Evolutionary conservation across 2,888 invertebrate species (phyloP).

Genomic region (Auanema freiburgensis): DNA sequence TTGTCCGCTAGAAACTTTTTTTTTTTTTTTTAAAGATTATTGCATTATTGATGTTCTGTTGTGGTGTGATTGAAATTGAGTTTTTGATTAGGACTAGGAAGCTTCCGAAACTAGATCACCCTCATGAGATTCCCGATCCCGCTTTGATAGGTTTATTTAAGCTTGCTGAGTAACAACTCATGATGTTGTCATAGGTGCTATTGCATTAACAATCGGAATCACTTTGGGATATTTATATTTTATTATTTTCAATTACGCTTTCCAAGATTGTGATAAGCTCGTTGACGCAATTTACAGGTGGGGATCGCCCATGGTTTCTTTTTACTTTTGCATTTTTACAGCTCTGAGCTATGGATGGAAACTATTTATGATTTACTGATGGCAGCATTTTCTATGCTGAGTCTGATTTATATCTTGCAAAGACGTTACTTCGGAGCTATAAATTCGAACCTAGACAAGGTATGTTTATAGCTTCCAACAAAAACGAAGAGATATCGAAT

Average conservation of each 20-base stretch:
- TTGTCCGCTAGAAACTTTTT: background rate
- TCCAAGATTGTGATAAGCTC: conserved; percentile 50
- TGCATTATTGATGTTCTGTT: conserved; percentile 52
- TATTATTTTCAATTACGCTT: conserved; percentile 56
- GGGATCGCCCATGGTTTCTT: background rate
- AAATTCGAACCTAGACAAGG: conserved; percentile 53
- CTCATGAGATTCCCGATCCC: conserved; percentile 58
- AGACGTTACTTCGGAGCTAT: conserved; percentile 60
- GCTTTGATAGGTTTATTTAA: conserved; percentile 44
- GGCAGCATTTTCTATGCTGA: conserved; percentile 54
- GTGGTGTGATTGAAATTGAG: conserved; percentile 52
- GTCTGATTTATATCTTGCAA: conserved; percentile 59
- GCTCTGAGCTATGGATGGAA: conserved; percentile 53
- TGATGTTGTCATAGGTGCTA: conserved; percentile 32
- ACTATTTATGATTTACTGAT: conserved; percentile 53
- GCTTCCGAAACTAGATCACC: conserved; percentile 55
- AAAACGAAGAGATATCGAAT: background rate
- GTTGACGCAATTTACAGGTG: conserved; percentile 50
- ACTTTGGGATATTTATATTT: conserved; percentile 61
- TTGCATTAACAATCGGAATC: conserved; percentile 60
- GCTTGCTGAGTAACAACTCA: conserved; percentile 1
- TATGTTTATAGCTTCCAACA: conserved; percentile 6
- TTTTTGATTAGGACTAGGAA: conserved; percentile 48
- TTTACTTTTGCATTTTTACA: background rate
- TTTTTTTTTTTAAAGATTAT: conserved; percentile 48